Percentiles rank a stretch among this genome's conserved stretches.
These are phyloP conservation scores for Acleris cristana DNA, from an alignment of 2,888 invertebrate species.

Conservation along the genomic window DNA sequence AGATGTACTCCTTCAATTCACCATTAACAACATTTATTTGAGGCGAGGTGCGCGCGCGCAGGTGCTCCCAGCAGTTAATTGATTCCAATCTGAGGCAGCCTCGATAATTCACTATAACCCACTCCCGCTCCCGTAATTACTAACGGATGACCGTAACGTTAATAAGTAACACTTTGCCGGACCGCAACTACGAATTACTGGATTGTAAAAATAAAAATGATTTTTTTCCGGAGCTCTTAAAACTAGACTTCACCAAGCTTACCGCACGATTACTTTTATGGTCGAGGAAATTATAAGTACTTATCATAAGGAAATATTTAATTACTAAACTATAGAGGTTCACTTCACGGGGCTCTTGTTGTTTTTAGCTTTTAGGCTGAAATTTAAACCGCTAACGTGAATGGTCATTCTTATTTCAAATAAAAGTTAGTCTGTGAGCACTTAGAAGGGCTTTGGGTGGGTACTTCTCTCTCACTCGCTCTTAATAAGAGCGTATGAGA, in stretches of 20 bases:
- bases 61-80: constrained; percentile 75
- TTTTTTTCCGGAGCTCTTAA: background rate
- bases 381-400: background rate
- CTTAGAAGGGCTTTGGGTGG: too few relatives aligned
- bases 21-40: constrained; percentile 27
- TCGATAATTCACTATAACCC: constrained; percentile 69
- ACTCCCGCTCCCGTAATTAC: constrained; percentile 59
- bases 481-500: background rate
- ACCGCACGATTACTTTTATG: constrained; percentile 2
- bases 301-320: constrained; percentile 4
- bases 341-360: background rate
- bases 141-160: constrained; percentile 56
- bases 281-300: background rate
- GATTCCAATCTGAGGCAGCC: constrained; percentile 77
- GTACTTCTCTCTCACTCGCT: too few relatives aligned
- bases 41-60: constrained; percentile 50
- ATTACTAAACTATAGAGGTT: constrained; percentile 5
- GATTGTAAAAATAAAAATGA: constrained; percentile 20
- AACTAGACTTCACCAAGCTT: background rate
- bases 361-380: background rate
- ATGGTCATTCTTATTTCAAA: too few relatives aligned
- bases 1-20: constrained; percentile 24
- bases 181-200: constrained; percentile 22
- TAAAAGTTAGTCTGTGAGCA: too few relatives aligned
- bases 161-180: constrained; percentile 20